Evolutionary conservation across 1,140 invertebrate genomes (phyloP), one percentile per base, ranked within the genome.

Genomic region (Drosophila tristis): DNA sequence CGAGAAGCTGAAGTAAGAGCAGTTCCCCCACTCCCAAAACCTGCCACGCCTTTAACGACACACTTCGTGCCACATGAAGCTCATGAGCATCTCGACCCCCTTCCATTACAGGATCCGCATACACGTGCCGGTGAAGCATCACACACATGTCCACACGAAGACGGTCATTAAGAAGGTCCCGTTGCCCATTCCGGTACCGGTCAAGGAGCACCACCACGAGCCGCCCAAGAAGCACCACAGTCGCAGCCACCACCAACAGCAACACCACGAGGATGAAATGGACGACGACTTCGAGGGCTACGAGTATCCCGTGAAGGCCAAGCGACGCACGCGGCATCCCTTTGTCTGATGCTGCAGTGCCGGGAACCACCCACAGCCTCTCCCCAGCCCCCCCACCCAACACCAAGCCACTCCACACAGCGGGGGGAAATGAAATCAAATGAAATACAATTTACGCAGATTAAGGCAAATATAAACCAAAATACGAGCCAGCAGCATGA

Each of bases 81-180:
- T 71, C 35, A 35, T 53, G 43, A 48, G 39, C 35, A 44, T 16
- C 26, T 26, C n/a, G 20, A 25, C 23, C 4, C 4, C 11, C 16
- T 51, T 43, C 23, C 65, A 74, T 78, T 61, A 45, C 63, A 92
- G 91, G 65, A 91, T 92, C 45, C 91, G 91, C 43, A 92, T 92
- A 73, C 91, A 92, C 67, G 81, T 92, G 65, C 91, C 91, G 5
- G 87, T 92, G 51, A 92, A 92, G 66, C 91, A 92, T 70, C 91
- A 92, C 53, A 92, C 91, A 61, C 91, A 92, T 75, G 77, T 92
- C 47, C 91, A 92, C 67, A 91, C 90, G 4, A 92, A 92, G 66
- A 92, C 91, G 55, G 67, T 92, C 50, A 90, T 92, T 71, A 92
- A 92, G 72, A 92, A 91, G 71, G 91, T 92, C n/a, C 90, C 90